These are phyloP conservation scores for Syngnathus floridae DNA, from an alignment of 2,113 vertebrate genomes.

Conservation along the genomic window DNA sequence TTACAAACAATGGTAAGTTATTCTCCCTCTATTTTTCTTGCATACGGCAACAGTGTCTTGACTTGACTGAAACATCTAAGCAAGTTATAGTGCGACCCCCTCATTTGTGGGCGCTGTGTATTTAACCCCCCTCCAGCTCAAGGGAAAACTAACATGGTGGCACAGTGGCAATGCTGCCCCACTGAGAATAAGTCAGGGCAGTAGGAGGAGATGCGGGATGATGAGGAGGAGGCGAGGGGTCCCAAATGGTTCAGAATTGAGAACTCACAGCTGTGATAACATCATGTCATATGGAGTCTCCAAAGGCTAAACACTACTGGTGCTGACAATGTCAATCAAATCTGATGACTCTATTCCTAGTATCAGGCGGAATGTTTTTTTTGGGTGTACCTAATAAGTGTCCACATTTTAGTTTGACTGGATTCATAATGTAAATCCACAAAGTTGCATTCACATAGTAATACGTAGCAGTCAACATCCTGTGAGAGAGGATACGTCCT, in stretches of 20 bases:
- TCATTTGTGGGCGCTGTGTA: neutral
- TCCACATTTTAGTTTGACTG: neutral
- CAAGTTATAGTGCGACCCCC: neutral
- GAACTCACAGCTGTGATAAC: slow-evolving; percentile 72
- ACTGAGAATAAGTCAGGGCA: slow-evolving; percentile 24
- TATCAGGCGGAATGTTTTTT: neutral
- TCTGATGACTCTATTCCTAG: too few species aligned
- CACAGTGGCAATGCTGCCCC: slow-evolving; percentile 17
- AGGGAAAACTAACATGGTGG: slow-evolving; percentile 14
- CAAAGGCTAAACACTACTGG: slow-evolving; percentile 18
- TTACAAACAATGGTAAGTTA: slow-evolving; percentile 55
- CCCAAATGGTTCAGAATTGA: slow-evolving; percentile 66
- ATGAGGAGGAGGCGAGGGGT: slow-evolving; percentile 7
- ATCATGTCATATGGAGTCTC: slow-evolving; percentile 35
- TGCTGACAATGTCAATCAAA: too few species aligned
- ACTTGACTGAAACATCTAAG: neutral
- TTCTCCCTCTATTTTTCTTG: neutral
- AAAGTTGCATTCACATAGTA: neutral
- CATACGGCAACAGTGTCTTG: neutral
- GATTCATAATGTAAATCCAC: slow-evolving; percentile 32
- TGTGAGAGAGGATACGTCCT: slow-evolving; percentile 49
- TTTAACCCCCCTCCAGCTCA: neutral
- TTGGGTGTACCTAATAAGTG: neutral
- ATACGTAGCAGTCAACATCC: slow-evolving; percentile 48
- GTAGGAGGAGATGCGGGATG: neutral